These are phyloP conservation scores for Podarcis raffonei DNA, from an alignment of 2,113 vertebrate species.

Conservation along the genomic window DNA sequence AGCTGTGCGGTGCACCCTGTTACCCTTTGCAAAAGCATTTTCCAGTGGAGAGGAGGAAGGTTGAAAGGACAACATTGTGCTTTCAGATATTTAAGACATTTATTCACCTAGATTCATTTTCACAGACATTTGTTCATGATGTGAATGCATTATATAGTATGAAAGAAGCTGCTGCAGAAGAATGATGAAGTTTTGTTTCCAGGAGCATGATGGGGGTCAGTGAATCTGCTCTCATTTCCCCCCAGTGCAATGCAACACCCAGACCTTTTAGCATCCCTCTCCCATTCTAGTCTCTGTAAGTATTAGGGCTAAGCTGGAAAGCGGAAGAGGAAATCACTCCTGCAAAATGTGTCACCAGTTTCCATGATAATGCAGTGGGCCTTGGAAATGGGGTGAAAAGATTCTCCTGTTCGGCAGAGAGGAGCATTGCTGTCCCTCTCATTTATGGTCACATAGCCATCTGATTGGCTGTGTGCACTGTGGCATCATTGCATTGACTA, in stretches of 20 bases:
- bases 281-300: neutral
- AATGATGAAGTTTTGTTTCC: neutral
- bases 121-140: slow-evolving; percentile 22
- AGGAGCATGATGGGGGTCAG: neutral
- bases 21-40: neutral
- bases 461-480: neutral
- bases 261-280: accelerated
- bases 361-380: neutral
- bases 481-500: neutral
- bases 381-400: neutral
- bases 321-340: too few relatives aligned
- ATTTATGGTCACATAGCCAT: neutral
- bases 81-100: slow-evolving; percentile 14
- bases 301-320: neutral
- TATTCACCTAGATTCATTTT: slow-evolving; percentile 16
- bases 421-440: neutral
- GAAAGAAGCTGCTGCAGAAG: neutral
- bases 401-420: neutral
- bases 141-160: neutral
- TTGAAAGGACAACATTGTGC: neutral
- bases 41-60: neutral
- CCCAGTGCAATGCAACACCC: neutral
- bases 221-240: accelerated
- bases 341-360: neutral
- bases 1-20: neutral